phyloP scores from a whole-genome alignment of 2,888 invertebrate genomes.

The Rotaria macrura region DNA sequence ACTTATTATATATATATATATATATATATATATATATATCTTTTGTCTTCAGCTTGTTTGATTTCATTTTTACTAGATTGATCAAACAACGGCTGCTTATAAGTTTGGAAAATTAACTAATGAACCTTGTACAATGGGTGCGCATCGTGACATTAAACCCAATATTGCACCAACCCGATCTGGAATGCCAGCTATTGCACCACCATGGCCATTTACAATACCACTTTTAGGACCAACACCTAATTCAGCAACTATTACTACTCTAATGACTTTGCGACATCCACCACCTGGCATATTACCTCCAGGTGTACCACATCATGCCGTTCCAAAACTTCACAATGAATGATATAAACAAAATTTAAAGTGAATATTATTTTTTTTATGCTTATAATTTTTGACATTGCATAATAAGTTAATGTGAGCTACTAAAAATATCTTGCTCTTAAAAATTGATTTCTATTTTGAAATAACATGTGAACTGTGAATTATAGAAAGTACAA shows the following conservation, averaged over 20 bases:
- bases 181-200: conserved; percentile 13
- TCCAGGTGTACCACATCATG: conserved; percentile 1
- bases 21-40: neutral
- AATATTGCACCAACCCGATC: conserved; percentile 16
- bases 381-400: neutral
- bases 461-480: no score
- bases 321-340: neutral
- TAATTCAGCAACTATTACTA: neutral
- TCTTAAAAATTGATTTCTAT: no score
- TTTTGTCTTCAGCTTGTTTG: no score
- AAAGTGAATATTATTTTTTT: neutral
- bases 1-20: neutral
- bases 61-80: neutral
- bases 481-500: no score
- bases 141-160: conserved; percentile 19
- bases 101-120: conserved; percentile 28
- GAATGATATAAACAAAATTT: no score
- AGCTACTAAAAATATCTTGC: neutral
- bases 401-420: neutral
- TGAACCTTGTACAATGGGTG: conserved; percentile 20
- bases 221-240: conserved; percentile 9
- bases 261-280: conserved; percentile 15
- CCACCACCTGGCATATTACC: conserved; percentile 26
- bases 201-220: neutral
- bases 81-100: conserved; percentile 26